Evolutionary conservation across 1,140 invertebrate species (phyloP).

Genomic region (Drosophila hydei): DNA sequence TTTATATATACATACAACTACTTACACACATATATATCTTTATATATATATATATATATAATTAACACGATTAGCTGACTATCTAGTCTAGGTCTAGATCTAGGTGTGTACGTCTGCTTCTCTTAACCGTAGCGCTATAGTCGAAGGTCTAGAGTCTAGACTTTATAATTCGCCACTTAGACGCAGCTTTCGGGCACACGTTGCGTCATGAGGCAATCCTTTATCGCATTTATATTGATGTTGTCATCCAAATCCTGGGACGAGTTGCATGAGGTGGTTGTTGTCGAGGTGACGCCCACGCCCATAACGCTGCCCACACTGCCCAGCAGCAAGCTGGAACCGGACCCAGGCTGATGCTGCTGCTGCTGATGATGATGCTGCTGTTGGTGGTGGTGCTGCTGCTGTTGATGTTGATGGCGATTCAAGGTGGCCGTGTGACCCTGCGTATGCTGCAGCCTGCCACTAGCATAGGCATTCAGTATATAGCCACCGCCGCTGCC

Average conservation of each 20-base stretch:
- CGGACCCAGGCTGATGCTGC: slow-evolving; percentile 58
- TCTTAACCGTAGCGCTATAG: background rate
- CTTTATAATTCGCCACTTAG: slow-evolving; percentile 40
- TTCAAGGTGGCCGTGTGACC: slow-evolving; percentile 62
- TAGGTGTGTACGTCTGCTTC: background rate
- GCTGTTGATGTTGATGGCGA: slow-evolving; percentile 67
- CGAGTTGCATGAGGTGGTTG: slow-evolving; percentile 80
- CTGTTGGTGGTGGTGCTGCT: slow-evolving; percentile 38
- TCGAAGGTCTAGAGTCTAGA: slow-evolving; percentile 1
- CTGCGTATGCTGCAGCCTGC: slow-evolving; percentile 56
- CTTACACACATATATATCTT: slow-evolving; percentile 28
- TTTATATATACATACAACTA: slow-evolving; percentile 17
- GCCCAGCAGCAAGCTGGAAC: slow-evolving; percentile 70
- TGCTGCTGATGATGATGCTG: slow-evolving; percentile 54
- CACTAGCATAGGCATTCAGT: slow-evolving; percentile 66
- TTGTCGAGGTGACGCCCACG: slow-evolving; percentile 63
- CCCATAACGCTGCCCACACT: slow-evolving; percentile 71
- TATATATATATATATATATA: too few relatives aligned
- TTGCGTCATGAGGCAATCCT: slow-evolving; percentile 83
- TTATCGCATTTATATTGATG: slow-evolving; percentile 83
- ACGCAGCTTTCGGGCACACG: slow-evolving; percentile 82
- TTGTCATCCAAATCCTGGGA: slow-evolving; percentile 82
- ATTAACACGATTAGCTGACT: slow-evolving; percentile 29
- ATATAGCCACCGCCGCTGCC: slow-evolving; percentile 76
- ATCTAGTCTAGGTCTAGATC: slow-evolving; percentile 26